Evolutionary conservation across 2,797 vertebrate species (phyloP), one percentile per base, ranked within the genome.

Genomic region (Poecilia gillii): DNA sequence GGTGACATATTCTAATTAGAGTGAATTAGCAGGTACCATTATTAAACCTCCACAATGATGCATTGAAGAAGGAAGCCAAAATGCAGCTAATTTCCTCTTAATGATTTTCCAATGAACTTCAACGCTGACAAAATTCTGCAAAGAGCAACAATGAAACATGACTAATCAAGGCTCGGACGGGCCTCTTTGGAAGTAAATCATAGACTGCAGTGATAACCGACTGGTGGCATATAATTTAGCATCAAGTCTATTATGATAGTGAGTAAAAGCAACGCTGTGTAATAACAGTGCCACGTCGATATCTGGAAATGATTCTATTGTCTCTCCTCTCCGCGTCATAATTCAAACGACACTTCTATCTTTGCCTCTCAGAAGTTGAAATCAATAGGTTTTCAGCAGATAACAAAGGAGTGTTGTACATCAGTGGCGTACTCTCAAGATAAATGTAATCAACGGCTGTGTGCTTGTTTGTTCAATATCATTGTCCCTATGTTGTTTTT

Each of bases 361-460:
- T 80, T 87, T 87, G 82, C 87, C 74, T 88, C 79, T 41, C 76
- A 4, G 82, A 85, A 73, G 80, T 84, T 77, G 73, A 88, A 90
- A 92, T 92, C 91, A 74, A 89, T 92, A 79, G 75, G 84, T 86
- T 90, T 88, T 76, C 73, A 85, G 33, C 23, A 72, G 81, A 80
- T 85, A 88, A 91, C 83, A 90, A 90, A 85, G 78, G 80, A 72
- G 23, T 80, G 49, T 53, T 81, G 68, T 74, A 76, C 49, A 2
- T 86, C 36, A 28, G 41, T 45, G 6, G 31, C 6, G 72, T 77
- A 75, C 73, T 55, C 70, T 85, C 20, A 43, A 81, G 72, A 80
- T 77, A 81, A 72, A 83, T 87, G 84, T 51, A 89, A 87, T 88
- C 84, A 88, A 78, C 76, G 71, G 71, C 43, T 25, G 68, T 6